A percentile compares a stretch with the other conserved stretches of the same genome.
phyloP scores from a whole-genome alignment of 2,888 invertebrate species.

The Pyrocoelia pectoralis region DNA sequence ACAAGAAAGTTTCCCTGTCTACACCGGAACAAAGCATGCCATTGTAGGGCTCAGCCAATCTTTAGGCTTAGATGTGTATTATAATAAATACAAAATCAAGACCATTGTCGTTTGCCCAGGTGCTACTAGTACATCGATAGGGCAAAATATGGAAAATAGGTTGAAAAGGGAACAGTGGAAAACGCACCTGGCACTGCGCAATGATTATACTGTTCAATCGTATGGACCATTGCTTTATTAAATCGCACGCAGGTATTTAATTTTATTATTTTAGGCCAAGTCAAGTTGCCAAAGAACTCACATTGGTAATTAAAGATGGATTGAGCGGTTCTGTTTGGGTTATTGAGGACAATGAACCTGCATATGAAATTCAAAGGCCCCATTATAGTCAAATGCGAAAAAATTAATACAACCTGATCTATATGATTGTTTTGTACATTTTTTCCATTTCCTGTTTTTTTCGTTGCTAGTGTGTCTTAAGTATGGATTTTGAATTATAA shows the following conservation, averaged over 20 bases:
- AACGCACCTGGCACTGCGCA: not conserved
- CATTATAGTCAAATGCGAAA: not conserved
- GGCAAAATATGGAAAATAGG: not conserved
- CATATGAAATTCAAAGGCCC: constrained; percentile 13
- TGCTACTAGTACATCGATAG: not conserved
- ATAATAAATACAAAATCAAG: constrained; percentile 32
- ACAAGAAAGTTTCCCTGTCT: constrained; percentile 25
- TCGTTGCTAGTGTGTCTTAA: too few relatives aligned
- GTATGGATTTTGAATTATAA: too few relatives aligned
- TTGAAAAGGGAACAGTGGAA: not conserved
- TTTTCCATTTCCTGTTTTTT: too few relatives aligned
- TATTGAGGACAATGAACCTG: constrained; percentile 68
- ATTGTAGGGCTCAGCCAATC: constrained; percentile 39
- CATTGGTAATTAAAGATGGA: constrained; percentile 67
- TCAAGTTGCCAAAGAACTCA: constrained; percentile 67
- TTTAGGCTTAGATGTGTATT: constrained; percentile 27
- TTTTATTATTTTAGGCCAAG: constrained; percentile 43
- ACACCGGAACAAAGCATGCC: constrained; percentile 42
- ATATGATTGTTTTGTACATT: too few relatives aligned
- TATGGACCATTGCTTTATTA: not conserved
- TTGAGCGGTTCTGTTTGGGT: constrained; percentile 72
- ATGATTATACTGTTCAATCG: not conserved
- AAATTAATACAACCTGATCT: too few relatives aligned
- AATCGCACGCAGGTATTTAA: not conserved
- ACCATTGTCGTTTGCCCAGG: constrained; percentile 44